phyloP scores from a whole-genome alignment of 2,113 vertebrate species.

The Piprites chloris region DNA sequence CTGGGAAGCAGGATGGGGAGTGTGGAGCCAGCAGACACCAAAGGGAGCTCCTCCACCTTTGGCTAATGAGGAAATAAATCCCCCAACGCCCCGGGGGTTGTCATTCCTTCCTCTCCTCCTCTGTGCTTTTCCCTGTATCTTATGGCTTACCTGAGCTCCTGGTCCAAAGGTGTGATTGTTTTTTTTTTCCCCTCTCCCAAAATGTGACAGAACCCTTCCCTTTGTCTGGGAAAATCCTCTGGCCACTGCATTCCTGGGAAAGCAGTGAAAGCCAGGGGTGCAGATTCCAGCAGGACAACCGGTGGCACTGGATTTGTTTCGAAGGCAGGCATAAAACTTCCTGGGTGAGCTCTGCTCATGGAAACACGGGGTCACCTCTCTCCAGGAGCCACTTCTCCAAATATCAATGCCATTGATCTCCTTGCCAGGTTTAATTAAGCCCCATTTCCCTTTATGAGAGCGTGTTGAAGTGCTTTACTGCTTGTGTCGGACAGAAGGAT shows the following conservation, averaged over 20 bases:
- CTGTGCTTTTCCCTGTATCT: neutral
- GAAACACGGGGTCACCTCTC: neutral
- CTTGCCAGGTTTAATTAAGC: neutral
- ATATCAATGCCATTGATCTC: neutral
- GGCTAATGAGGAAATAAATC: neutral
- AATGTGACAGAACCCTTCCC: too few relatives aligned
- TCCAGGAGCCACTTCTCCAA: neutral
- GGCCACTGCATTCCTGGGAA: neutral
- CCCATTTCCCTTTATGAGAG: neutral
- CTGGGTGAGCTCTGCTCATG: neutral
- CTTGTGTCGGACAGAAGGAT: neutral
- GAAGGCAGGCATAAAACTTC: neutral
- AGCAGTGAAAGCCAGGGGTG: neutral
- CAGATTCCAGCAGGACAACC: neutral
- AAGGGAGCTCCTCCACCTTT: neutral
- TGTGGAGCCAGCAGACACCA: accelerated
- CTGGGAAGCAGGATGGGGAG: neutral
- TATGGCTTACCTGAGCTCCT: too few relatives aligned
- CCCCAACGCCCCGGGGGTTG: neutral
- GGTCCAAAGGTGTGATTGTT: neutral
- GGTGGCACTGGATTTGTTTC: neutral
- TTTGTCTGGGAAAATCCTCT: too few relatives aligned
- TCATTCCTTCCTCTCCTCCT: neutral
- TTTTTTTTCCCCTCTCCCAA: neutral
- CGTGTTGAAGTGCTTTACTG: neutral